Percentiles rank a stretch among this genome's conserved stretches.
Conservation (phyloP, 2,888 invertebrate genomes). For the Papilio gigon region DNA sequence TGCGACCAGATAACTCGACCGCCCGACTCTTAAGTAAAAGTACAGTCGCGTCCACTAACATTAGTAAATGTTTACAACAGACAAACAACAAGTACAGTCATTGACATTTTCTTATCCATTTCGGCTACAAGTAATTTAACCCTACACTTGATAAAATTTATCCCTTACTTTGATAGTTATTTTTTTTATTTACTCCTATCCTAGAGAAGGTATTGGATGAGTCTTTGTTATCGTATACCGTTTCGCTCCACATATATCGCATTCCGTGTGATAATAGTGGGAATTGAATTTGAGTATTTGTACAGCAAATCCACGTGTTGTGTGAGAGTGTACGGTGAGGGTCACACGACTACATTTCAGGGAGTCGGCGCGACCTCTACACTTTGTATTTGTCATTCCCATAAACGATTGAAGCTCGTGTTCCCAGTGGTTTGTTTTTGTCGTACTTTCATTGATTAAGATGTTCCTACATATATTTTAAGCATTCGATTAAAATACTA, state of each 20-base stretch:
- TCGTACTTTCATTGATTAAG: conserved; percentile 7
- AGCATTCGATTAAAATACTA: neutral
- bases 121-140: neutral
- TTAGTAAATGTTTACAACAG: no score
- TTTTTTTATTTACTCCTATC: no score
- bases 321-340: conserved; percentile 5
- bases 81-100: neutral
- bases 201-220: no score
- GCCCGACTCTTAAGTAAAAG: conserved; percentile 22
- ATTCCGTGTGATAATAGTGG: no score
- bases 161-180: no score
- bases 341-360: conserved; percentile 23
- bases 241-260: no score
- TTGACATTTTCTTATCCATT: neutral
- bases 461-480: neutral
- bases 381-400: conserved; percentile 37
- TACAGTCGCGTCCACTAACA: conserved; percentile 4
- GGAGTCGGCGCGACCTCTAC: conserved; percentile 27
- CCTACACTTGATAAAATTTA: no score
- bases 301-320: neutral
- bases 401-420: conserved; percentile 27
- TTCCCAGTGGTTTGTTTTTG: conserved; percentile 12
- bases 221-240: no score
- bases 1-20: conserved; percentile 23
- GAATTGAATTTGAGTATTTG: no score